These are phyloP conservation scores for Hypocryptadius cinnamomeus DNA, from an alignment of 2,113 vertebrate genomes.

Conservation along the genomic window DNA sequence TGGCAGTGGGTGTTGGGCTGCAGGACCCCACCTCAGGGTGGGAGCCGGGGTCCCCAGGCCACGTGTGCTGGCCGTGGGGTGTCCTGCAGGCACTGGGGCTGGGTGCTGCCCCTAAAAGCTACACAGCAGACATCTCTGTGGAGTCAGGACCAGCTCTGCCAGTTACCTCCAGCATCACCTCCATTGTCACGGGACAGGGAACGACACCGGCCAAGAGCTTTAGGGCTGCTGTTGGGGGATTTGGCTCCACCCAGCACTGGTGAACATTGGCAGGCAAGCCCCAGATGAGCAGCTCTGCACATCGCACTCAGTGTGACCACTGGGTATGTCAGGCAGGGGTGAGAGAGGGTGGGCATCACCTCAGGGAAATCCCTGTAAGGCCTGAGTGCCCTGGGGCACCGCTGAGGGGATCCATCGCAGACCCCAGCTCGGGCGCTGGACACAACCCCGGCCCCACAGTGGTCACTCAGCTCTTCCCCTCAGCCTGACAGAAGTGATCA, in stretches of 20 bases:
- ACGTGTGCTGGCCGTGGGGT: fast-evolving
- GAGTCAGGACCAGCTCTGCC: too few species aligned
- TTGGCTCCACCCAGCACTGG: not conserved
- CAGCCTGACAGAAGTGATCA: not conserved
- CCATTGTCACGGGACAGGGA: fast-evolving
- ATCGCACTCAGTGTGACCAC: fast-evolving
- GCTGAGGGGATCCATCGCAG: fast-evolving
- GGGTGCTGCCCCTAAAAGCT: not conserved
- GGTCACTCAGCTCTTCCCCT: not conserved
- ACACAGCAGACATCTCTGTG: fast-evolving
- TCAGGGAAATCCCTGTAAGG: not conserved
- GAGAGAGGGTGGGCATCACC: not conserved
- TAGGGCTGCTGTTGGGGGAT: not conserved
- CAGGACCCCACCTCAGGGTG: not conserved
- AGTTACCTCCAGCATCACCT: fast-evolving
- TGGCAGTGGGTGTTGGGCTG: not conserved
- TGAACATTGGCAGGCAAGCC: fast-evolving
- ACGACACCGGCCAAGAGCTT: not conserved
- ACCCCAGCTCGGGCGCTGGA: not conserved
- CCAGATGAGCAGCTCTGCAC: not conserved
- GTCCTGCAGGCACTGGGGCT: not conserved
- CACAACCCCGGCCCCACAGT: fast-evolving
- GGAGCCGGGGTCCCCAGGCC: fast-evolving
- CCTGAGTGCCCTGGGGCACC: fast-evolving
- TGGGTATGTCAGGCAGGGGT: fast-evolving